phyloP scores from a whole-genome alignment of 2,888 invertebrate genomes.

The Meiosimyza platycephala region DNA sequence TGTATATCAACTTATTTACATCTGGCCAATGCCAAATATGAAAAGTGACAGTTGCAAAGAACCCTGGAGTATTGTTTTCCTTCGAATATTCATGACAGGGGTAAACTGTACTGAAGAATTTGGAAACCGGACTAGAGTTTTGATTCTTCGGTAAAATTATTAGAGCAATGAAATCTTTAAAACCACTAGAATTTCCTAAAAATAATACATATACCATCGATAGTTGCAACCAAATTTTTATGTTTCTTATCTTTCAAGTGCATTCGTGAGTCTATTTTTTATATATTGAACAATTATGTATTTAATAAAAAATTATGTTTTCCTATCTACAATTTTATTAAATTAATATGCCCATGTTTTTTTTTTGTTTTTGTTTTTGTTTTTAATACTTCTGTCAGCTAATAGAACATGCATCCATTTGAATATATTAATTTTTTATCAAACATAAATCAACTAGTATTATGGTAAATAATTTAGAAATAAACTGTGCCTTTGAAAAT shows the following conservation, averaged over 20 bases:
- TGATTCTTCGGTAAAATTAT: no score
- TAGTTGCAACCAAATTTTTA: no score
- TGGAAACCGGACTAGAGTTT: no score
- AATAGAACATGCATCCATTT: no score
- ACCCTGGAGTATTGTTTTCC: no score
- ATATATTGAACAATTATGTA: conserved; percentile 18
- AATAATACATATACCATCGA: neutral
- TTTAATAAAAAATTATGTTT: conserved; percentile 13
- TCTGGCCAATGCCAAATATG: no score
- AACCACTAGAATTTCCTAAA: neutral
- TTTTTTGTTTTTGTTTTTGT: neutral
- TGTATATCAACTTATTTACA: no score
- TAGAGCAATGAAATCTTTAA: neutral
- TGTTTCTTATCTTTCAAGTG: no score
- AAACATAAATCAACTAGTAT: neutral
- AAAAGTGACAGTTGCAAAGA: no score
- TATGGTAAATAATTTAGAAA: neutral
- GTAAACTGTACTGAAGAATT: no score
- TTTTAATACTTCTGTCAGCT: neutral
- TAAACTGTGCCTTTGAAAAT: conserved; percentile 27
- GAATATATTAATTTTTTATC: no score
- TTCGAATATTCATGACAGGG: no score
- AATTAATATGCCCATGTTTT: neutral
- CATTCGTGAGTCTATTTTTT: neutral
- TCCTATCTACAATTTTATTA: conserved; percentile 23